Base-by-base conservation (phyloP, 1,140 invertebrate species). In the Brachionus koreanus region DNA sequence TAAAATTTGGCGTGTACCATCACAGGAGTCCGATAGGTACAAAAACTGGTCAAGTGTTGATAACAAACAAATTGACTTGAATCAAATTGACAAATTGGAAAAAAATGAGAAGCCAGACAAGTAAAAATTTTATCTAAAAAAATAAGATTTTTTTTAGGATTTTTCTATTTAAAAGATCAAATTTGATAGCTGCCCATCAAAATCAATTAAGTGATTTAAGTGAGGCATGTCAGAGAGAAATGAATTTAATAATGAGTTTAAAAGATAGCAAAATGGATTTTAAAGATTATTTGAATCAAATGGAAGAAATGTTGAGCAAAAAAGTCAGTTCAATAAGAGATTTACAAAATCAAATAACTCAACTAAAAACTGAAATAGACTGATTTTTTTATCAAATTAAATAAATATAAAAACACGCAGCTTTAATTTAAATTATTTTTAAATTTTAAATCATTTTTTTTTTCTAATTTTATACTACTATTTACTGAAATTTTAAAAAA, bases 331-430 rank as follows among this genome's bases (percentile, higher is more conserved):
- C 69, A 25, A 74, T 74, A 13, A 5, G 42, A 35, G 69, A 74
- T 46, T 74, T 74, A 33, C 69, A 74, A 74, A 74, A 74, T 74
- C 69, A 74, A 23, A 74, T 74, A 74, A 46, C 25, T 46, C 69
- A 74, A 13, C n/a, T 74, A 12, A 74, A 74, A 74, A 33, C 42
- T 10, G 69, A 74, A 74, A 74, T 39, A 2, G 13, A 33, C 33
- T 65, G 25, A 35, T 12, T 23, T 25, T 10, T 7, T 10, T 4
- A 65, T 65, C 12, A 29, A 19, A 4, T 25, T 12, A 3, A 65
- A 65, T 29, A 39, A 19, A 39, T 19, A 16, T n/a, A 57, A 57
- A 16, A 16, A 19, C 23, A 16, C n/a, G 23, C 49, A 57, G 5
- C 23, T 57, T 57, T 12, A 16, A 16, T n/a, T 57, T 57, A 46